Evolutionary conservation across 2,113 vertebrate species (phyloP), one percentile per base, ranked within the genome.

Genomic region (Nematolebias whitei): DNA sequence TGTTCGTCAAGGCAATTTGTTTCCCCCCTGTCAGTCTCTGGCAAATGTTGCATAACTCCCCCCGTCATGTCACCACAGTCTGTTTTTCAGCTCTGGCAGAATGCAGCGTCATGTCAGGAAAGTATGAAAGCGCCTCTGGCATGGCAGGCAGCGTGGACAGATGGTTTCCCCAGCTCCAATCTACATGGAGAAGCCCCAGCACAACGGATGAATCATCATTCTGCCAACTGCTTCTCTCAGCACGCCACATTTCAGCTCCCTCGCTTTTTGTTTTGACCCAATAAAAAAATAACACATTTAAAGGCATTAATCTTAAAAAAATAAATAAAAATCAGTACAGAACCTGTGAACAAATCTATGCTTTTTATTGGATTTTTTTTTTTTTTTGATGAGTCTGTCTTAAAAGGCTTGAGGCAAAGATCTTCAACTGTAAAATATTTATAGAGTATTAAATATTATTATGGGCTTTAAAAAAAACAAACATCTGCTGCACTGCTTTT

Each of bases 201-300:
- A 89, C 70, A 84, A 73, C 13, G 68, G 54, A 76, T 85, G 85
- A 89, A 80, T 89, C 84, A 87, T 74, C 74, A 23, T 71, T 76
- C 73, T 51, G 71, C 80, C 83, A 88, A 85, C 82, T 88, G 87
- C 55, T 87, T 73, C 63, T 75, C 82, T 52, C 82, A 38, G 71
- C 61, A 20, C 2, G 76, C 20, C 76, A 35, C 44, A 22, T 52
- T 70, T 50, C 48, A 52, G 22, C 61, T 77, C 74, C 16, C 54
- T 69, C 50, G 5, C 40, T 45, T 47, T 61, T 74, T 74, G 72
- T 78, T 78, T 66, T 5, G 7, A 52, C 44, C 32, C 20, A 39
- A 19, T 50, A 24, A 14, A 12, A 43, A 24, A 48, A 60, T 55
- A 13, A 18, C 52, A 10, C n/a, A n/a, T n/a, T n/a, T n/a, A n/a